These are phyloP conservation scores for Sorex fumeus DNA, from an alignment of 2,113 vertebrate species.

Conservation along the genomic window DNA sequence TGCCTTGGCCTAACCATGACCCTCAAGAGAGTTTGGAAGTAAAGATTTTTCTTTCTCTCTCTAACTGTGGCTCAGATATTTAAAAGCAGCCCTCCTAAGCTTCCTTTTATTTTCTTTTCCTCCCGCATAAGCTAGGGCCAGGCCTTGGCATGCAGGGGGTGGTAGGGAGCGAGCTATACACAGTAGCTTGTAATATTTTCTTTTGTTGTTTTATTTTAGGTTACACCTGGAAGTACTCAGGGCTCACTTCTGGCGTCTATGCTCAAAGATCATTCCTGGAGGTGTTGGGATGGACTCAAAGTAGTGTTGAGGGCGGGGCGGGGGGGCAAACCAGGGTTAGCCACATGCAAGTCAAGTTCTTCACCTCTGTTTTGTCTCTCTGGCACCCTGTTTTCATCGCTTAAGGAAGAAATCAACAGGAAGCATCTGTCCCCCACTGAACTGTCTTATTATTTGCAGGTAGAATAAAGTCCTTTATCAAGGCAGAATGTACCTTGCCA, in stretches of 20 bases:
- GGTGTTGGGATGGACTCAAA: too few species aligned
- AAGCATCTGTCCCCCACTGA: constrained; percentile 62
- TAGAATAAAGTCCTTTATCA: constrained; percentile 55
- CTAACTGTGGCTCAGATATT: constrained; percentile 41
- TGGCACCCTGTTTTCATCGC: constrained; percentile 29
- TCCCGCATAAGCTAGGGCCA: constrained; percentile 23
- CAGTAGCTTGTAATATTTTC: constrained; percentile 52
- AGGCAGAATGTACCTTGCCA: not conserved
- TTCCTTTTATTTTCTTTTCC: constrained; percentile 52
- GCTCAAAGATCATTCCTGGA: too few species aligned
- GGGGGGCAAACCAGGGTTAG: too few species aligned
- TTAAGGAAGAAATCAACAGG: constrained; percentile 70
- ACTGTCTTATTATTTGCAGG: not conserved
- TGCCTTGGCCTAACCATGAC: not conserved
- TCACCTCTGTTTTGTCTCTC: too few species aligned
- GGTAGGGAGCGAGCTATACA: not conserved
- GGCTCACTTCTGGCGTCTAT: too few species aligned
- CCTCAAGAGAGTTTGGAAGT: constrained; percentile 4
- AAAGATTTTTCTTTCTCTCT: constrained; percentile 2
- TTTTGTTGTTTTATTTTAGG: too few species aligned
- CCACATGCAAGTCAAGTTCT: too few species aligned
- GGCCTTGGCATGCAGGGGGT: constrained; percentile 19
- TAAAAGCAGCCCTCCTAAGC: constrained; percentile 43
- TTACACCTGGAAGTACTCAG: too few species aligned
- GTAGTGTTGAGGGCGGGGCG: too few species aligned